phyloP scores from a whole-genome alignment of 2,113 vertebrate species.

The Gallinago jamesoni region DNA sequence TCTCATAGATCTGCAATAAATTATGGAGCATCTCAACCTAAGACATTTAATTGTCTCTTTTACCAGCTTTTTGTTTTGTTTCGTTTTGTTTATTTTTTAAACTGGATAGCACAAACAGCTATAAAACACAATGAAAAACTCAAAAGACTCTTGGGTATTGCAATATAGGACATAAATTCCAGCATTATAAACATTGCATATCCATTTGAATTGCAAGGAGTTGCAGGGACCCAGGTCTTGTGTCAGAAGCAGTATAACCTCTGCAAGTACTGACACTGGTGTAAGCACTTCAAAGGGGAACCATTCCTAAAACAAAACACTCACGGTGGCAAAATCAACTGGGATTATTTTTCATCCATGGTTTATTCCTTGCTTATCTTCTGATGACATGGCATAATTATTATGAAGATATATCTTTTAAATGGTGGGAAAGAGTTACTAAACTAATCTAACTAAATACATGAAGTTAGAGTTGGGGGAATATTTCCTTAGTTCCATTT shows the following conservation, averaged over 20 bases:
- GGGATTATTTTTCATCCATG: not conserved
- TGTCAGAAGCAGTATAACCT: not conserved
- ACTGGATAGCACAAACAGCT: not conserved
- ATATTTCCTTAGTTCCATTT: not conserved
- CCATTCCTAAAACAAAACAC: not conserved
- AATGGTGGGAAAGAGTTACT: not conserved
- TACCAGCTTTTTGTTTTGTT: not conserved
- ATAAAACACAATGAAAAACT: not conserved
- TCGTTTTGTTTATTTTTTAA: not conserved
- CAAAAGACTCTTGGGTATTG: not conserved
- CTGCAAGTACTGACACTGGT: not conserved
- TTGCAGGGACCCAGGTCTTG: not conserved
- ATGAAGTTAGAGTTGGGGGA: not conserved
- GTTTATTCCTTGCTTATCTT: not conserved
- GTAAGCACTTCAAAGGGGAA: not conserved
- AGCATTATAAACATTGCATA: not conserved
- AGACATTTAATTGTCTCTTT: slow-evolving; percentile 44
- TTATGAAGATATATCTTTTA: not conserved
- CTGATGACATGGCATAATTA: rapidly evolving
- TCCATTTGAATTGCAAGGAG: not conserved
- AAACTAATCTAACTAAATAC: not conserved
- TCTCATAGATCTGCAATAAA: slow-evolving; percentile 47
- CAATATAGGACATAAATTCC: not conserved
- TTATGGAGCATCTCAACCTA: slow-evolving; percentile 37
- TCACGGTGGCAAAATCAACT: not conserved